phyloP scores from a whole-genome alignment of 2,888 invertebrate species.

The Gnatocerus cornutus region DNA sequence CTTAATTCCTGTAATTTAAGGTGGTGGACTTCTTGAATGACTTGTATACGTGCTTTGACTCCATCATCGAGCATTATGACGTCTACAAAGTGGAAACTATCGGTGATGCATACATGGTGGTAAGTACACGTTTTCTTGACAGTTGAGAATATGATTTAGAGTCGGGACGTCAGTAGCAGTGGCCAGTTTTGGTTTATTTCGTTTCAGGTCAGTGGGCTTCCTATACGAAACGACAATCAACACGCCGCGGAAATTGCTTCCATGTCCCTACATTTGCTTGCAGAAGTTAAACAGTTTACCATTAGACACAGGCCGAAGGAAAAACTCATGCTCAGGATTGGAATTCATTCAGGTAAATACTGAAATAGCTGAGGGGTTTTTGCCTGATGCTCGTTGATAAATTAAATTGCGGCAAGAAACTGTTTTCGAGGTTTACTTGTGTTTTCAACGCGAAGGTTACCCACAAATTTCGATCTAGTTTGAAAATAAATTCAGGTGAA shows the following conservation, averaged over 20 bases:
- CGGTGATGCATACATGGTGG: conserved; percentile 95
- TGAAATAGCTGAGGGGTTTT: not conserved
- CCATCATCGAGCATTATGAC: conserved; percentile 93
- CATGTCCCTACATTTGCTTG: conserved; percentile 91
- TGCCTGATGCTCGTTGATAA: no score
- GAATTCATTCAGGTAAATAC: conserved; percentile 90
- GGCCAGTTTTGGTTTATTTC: conserved; percentile 5
- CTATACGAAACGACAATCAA: conserved; percentile 88
- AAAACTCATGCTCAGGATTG: conserved; percentile 89
- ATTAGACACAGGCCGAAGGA: conserved; percentile 92
- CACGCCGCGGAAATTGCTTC: conserved; percentile 96
- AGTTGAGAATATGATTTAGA: not conserved
- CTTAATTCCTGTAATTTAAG: conserved; percentile 69
- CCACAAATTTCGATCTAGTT: no score
- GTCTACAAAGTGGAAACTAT: conserved; percentile 96
- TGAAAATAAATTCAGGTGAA: no score
- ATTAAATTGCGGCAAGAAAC: no score
- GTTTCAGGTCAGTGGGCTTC: conserved; percentile 87
- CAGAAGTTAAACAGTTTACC: conserved; percentile 88
- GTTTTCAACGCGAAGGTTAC: no score
- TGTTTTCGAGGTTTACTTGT: no score
- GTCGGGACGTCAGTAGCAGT: not conserved
- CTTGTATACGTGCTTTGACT: conserved; percentile 95
- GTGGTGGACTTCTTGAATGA: conserved; percentile 96
- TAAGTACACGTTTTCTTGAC: conserved; percentile 69